Percentiles rank a stretch among this genome's conserved stretches.
Evolutionary conservation across 2,888 invertebrate genomes (phyloP).

Genomic region (Microplitis manilae): DNA sequence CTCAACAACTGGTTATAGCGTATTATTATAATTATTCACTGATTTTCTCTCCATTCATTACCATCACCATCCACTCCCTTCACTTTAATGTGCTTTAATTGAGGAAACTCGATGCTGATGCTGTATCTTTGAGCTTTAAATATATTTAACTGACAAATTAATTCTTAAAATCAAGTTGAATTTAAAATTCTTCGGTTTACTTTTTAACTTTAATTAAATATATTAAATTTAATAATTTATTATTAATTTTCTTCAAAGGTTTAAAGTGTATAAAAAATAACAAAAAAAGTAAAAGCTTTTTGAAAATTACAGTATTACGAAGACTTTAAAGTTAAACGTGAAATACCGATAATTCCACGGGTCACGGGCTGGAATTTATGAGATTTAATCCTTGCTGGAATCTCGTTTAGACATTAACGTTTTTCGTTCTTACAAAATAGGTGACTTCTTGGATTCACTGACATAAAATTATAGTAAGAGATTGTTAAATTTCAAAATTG

Average conservation of each 20-base stretch:
- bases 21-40: constrained; percentile 22
- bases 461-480: constrained; percentile 29
- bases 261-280: not conserved
- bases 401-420: constrained; percentile 40
- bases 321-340: constrained; percentile 36
- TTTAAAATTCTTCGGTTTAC: not conserved
- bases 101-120: not conserved
- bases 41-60: constrained; percentile 9
- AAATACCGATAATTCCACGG: constrained; percentile 58
- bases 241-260: not conserved
- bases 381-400: constrained; percentile 62
- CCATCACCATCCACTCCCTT: not conserved
- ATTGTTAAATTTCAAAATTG: constrained; percentile 29
- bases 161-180: not conserved
- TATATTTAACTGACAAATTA: not conserved
- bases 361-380: constrained; percentile 59
- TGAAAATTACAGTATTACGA: constrained; percentile 17
- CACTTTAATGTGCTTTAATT: not conserved
- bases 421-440: constrained; percentile 13
- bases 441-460: constrained; percentile 21
- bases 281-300: not conserved
- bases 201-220: not conserved
- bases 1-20: constrained; percentile 25
- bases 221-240: not conserved
- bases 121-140: not conserved